Base-by-base conservation (phyloP, 2,888 invertebrate species). In the Xestoiulus laeticollis region DNA sequence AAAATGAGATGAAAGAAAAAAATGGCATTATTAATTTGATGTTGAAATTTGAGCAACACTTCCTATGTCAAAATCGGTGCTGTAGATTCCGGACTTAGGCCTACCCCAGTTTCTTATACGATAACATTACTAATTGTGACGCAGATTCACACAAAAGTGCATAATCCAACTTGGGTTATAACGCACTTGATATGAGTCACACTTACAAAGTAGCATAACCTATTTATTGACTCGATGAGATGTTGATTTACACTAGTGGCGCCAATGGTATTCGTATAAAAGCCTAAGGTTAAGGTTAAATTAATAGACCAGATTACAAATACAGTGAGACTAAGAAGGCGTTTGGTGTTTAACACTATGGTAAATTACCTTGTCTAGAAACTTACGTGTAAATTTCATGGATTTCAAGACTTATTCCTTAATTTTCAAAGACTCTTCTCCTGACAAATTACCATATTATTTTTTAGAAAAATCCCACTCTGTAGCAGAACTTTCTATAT, bases 1-100 rank as follows among this genome's bases (percentile, higher is more conserved):
- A 85, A 85, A 94, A 91, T 88, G 88, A 88, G 89, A 32, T 88
- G 59, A 89, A 89, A 87, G 53, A 89, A 87, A 32, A 43, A 19
- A 33, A 88, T 32, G n/a, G 10, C 30, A 33, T 68, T 68, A 68
- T 5, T 68, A 68, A 68, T 68, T 68, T 68, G 1, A 26, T 26
- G 26, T 8, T 10, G 68, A 68, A 22, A 68, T 68, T 8, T 6
- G 68, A 8, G 68, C 26, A 68, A 68, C 12, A 19, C 3, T 59
- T 59, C 1, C 59, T 19, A n/a, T 59, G 59, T 19, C 59, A 59
- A 59, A 68, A 68, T 68, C 68, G n/a, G n/a, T 59, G n/a, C 26
- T 26, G 22, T 68, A 26, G 4, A 68, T 68, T 68, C 68, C 26
- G 68, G 26, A 68, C 68, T 68, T 68, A 68, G 26, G 22, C 68